These are phyloP conservation scores for Lagocephalus sceleratus DNA, from an alignment of 2,797 vertebrate species.

Conservation along the genomic window DNA sequence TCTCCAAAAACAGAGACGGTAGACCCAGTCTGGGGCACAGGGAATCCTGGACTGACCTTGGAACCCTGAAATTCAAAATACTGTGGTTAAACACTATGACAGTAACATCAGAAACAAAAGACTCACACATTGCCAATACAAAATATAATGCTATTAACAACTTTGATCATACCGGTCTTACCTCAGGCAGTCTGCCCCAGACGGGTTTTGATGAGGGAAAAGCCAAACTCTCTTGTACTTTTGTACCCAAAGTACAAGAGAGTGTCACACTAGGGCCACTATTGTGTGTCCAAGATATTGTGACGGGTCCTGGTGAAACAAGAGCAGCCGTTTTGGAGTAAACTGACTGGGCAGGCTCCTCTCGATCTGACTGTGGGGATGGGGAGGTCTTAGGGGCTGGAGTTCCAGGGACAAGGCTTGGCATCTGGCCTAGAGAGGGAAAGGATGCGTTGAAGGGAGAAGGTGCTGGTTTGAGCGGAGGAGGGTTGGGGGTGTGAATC, in stretches of 20 bases:
- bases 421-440: conserved; percentile 82
- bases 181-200: conserved; percentile 84
- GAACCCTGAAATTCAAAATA: conserved; percentile 76
- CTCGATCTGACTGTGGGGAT: conserved; percentile 73
- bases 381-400: conserved; percentile 68
- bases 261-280: conserved; percentile 73
- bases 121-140: neutral
- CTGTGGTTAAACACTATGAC: neutral
- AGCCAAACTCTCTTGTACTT: too few relatives aligned
- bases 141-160: neutral
- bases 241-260: conserved; percentile 73
- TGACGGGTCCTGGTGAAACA: conserved; percentile 78
- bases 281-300: conserved; percentile 81
- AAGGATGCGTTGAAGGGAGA: conserved; percentile 84
- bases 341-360: conserved; percentile 70
- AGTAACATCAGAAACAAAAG: neutral
- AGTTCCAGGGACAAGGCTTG: conserved; percentile 75
- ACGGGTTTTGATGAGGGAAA: conserved; percentile 79
- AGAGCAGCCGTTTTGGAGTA: conserved; percentile 81
- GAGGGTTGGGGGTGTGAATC: conserved; percentile 71
- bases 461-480: conserved; percentile 82
- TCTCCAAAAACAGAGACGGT: conserved; percentile 81
- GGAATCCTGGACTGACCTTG: conserved; percentile 78
- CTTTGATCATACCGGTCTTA: conserved; percentile 60
- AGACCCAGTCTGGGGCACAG: conserved; percentile 59